Evolutionary conservation across 2,797 vertebrate species (phyloP).

Genomic region (Chrosomus eos): DNA sequence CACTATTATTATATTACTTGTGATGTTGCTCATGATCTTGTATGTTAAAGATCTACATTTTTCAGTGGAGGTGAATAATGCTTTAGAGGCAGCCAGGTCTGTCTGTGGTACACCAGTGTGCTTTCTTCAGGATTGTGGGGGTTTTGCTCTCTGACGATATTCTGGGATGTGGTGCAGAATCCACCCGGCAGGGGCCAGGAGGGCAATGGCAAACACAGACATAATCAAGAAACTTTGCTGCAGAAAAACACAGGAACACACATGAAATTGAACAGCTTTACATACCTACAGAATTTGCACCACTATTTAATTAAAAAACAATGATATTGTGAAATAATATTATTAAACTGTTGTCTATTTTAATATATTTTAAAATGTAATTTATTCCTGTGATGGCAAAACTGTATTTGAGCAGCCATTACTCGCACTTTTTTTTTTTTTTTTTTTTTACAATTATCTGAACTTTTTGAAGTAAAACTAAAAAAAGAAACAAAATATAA

Average conservation of each 20-base stretch:
- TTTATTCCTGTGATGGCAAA: background rate
- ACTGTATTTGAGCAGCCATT: background rate
- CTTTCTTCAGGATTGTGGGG: conserved; percentile 45
- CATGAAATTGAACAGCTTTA: background rate
- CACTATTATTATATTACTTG: background rate
- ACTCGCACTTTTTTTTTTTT: too few species aligned
- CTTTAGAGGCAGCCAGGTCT: conserved; percentile 35
- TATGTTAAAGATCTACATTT: background rate
- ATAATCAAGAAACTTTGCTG: conserved; percentile 83
- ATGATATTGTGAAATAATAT: background rate
- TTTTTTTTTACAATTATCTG: background rate
- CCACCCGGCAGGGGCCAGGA: conserved; percentile 82
- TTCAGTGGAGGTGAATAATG: conserved; percentile 48
- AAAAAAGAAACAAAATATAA: background rate
- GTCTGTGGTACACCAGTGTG: conserved; percentile 8
- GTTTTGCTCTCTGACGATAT: conserved; percentile 67
- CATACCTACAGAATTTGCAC: background rate
- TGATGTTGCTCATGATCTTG: background rate
- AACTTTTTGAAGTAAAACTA: background rate
- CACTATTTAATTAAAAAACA: background rate
- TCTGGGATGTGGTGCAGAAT: conserved; percentile 80
- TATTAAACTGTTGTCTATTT: background rate
- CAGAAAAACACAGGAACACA: conserved; percentile 36
- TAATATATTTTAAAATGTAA: background rate
- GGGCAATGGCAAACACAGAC: conserved; percentile 73